A percentile compares a stretch with the other conserved stretches of the same genome.
Conservation (phyloP, 2,888 invertebrate genomes). For the Nephrocerus scutellatus region DNA sequence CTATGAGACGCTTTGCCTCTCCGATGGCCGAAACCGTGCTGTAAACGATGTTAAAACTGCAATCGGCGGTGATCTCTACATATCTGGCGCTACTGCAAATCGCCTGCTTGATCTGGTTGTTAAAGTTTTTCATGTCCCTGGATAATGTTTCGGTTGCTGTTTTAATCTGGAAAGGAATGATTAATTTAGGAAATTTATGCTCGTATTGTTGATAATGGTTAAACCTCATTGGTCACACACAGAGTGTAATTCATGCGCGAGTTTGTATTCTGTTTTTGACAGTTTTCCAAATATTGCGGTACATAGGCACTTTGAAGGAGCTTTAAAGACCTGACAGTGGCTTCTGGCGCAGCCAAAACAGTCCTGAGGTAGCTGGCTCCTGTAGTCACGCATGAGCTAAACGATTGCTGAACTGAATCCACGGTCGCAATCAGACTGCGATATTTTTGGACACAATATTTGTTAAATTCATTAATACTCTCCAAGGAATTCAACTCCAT, state of each 20-base stretch:
- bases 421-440: conserved; percentile 15
- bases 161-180: conserved; percentile 8
- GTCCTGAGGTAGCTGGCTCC: conserved; percentile 7
- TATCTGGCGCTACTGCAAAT: too few relatives aligned
- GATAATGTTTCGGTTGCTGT: conserved; percentile 5
- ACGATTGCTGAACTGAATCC: conserved; percentile 5
- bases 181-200: too few relatives aligned
- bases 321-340: conserved; percentile 6
- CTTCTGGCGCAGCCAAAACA: not conserved
- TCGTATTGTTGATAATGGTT: too few relatives aligned
- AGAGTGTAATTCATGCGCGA: conserved; percentile 16
- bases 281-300: conserved; percentile 12
- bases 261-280: conserved; percentile 8
- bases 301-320: too few relatives aligned
- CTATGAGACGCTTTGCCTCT: conserved; percentile 9
- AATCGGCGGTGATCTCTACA: too few relatives aligned
- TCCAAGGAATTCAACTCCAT: conserved; percentile 19
- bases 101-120: conserved; percentile 7
- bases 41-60: conserved; percentile 9
- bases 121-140: conserved; percentile 13
- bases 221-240: conserved; percentile 20
- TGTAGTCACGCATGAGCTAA: too few relatives aligned
- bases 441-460: conserved; percentile 22
- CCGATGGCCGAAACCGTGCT: conserved; percentile 8
- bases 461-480: conserved; percentile 13